Evolutionary conservation across 1,140 invertebrate genomes (phyloP), one percentile per base, ranked within the genome.

Genomic region (Drosophila varians): DNA sequence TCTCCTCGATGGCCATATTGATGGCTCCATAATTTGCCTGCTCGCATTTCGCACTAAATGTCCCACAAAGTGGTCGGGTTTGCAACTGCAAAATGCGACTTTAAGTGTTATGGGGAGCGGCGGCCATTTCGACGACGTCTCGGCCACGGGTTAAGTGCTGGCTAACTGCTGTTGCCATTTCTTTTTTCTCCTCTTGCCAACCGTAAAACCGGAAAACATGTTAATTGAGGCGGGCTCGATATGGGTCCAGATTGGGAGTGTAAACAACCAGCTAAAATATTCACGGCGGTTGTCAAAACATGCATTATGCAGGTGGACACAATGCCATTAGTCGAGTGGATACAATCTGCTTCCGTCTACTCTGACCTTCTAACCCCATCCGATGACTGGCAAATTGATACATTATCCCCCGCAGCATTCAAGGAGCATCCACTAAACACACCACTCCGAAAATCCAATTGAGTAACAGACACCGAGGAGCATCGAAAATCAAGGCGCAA

Each of bases 21-120:
- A 71, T 71, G 66, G 46, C 45, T 36, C 76, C 71, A 87, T 86
- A 87, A 87, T 77, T 86, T 87, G 60, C 71, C 71, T 77, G 80
- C 77, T 86, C 80, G 76, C 80, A 86, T 84, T 84, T 72, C 76
- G 54, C 68, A 60, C 78, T 77, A 83, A 82, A 82, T 87, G 77
- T 38, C 60, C 61, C 51, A 64, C 80, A 82, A 86, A 87, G 80
- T 87, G 78, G 68, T 60, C 60, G 65, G 26, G 28, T 26, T 25
- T 38, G 31, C 69, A 26, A 31, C 47, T 53, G 23, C 34, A 49
- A 76, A 53, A 69, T 74, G 70, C 46, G 76, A 43, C 47, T 74
- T 87, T 87, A 77, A 86, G 82, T 80, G 82, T 86, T 87, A 80
- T 86, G 71, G 53, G 45, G 58, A 46, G 46, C 38, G 56, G 34